A percentile compares a stretch with the other conserved stretches of the same genome.
Evolutionary conservation across 2,113 vertebrate species (phyloP).

Genomic region (Indicator indicator): DNA sequence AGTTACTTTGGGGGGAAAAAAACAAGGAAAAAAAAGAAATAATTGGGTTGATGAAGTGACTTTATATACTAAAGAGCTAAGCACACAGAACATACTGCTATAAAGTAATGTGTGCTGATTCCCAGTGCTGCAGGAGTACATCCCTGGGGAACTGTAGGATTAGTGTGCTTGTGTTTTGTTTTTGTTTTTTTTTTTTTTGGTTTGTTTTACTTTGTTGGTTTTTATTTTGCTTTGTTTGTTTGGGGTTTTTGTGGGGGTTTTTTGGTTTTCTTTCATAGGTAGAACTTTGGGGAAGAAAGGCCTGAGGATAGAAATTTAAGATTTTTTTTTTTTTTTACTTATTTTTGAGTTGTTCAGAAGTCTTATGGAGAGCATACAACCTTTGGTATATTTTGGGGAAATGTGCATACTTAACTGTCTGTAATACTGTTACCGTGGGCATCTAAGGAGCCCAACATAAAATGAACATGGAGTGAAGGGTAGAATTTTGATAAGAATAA

Average conservation of each 20-base stretch:
- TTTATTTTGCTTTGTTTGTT: background rate
- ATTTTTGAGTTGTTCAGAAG: background rate
- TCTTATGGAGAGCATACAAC: background rate
- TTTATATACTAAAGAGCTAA: constrained; percentile 54
- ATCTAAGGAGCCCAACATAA: background rate
- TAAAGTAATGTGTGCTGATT: background rate
- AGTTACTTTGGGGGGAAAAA: constrained; percentile 32
- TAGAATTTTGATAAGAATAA: background rate
- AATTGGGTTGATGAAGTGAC: constrained; percentile 42
- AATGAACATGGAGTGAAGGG: background rate
- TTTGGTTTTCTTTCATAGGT: too few relatives aligned
- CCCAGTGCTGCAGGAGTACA: background rate
- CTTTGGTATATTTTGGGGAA: background rate
- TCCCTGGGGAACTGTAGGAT: background rate
- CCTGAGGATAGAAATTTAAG: background rate
- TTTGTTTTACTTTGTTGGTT: background rate
- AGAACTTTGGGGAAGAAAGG: background rate
- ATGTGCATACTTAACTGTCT: background rate
- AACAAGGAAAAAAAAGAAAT: background rate
- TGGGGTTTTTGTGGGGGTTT: background rate
- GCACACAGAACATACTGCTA: background rate
- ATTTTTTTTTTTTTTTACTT: background rate
- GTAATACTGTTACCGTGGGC: background rate
- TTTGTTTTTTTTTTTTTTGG: background rate
- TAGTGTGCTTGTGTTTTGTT: background rate